phyloP scores from a whole-genome alignment of 2,113 vertebrate genomes.

The Nettapus auritus region DNA sequence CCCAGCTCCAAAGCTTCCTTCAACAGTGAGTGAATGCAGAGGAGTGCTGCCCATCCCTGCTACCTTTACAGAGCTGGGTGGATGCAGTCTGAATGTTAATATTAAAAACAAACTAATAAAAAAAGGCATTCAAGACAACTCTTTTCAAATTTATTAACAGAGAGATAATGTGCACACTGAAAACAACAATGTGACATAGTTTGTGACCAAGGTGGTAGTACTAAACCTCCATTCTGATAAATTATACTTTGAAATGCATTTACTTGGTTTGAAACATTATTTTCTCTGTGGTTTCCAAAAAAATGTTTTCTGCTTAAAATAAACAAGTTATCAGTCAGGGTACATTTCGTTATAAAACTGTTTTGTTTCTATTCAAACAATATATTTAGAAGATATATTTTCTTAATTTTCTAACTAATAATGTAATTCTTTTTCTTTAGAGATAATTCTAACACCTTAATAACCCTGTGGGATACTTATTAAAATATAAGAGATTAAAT shows the following conservation, averaged over 20 bases:
- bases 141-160: neutral
- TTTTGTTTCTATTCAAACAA: neutral
- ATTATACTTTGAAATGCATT: neutral
- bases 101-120: neutral
- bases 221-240: neutral
- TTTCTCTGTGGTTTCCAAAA: neutral
- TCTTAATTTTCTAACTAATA: constrained; percentile 7
- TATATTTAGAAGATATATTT: neutral
- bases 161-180: neutral
- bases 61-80: neutral
- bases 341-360: neutral
- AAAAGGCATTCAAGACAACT: neutral
- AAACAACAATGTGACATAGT: neutral
- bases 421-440: neutral
- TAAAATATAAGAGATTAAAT: constrained; percentile 22
- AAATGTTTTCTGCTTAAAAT: constrained; percentile 8
- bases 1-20: neutral
- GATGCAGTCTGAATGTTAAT: neutral
- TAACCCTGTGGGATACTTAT: neutral
- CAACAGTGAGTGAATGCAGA: neutral
- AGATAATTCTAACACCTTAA: neutral
- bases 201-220: neutral
- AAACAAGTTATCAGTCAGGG: neutral
- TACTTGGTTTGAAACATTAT: constrained; percentile 32
- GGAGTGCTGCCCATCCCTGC: neutral